Percentiles rank a stretch among this genome's conserved stretches.
Conservation (phyloP, 2,888 invertebrate species). For the Lithosia quadra region DNA sequence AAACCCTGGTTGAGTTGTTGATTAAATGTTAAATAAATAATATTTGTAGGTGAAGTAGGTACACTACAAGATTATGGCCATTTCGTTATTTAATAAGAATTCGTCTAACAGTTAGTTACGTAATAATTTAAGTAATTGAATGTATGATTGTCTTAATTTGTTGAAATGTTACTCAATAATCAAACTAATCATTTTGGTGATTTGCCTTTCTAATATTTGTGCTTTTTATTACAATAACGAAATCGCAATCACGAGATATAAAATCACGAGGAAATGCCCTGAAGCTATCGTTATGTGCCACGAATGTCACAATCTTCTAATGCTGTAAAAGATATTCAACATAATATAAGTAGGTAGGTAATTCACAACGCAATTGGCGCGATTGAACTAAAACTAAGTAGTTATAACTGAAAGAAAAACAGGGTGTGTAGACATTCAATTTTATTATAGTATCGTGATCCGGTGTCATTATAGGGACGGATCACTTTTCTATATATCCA, state of each 20-base stretch:
- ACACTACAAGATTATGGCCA: constrained; percentile 5
- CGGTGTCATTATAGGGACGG: too few relatives aligned
- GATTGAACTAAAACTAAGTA: background rate
- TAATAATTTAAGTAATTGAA: background rate
- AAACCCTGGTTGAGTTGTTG: background rate
- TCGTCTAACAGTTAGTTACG: constrained; percentile 6
- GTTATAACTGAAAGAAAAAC: too few relatives aligned
- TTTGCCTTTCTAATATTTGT: constrained; percentile 1
- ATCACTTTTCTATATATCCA: too few relatives aligned
- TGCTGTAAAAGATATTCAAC: background rate
- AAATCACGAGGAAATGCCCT: background rate
- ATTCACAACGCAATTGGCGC: too few relatives aligned
- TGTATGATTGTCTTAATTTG: background rate
- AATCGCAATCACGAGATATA: constrained; percentile 4
- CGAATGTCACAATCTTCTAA: background rate
- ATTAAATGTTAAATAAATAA: background rate
- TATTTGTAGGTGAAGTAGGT: background rate
- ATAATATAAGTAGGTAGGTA: background rate
- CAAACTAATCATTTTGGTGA: background rate
- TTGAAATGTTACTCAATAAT: background rate
- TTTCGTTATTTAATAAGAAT: constrained; percentile 8
- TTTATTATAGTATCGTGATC: too few relatives aligned
- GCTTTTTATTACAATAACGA: background rate
- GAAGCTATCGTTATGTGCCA: background rate
- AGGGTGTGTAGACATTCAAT: too few relatives aligned